Percentiles rank a stretch among this genome's conserved stretches.
Conservation (phyloP, 2,797 vertebrate genomes). For the Poecilia gillii region DNA sequence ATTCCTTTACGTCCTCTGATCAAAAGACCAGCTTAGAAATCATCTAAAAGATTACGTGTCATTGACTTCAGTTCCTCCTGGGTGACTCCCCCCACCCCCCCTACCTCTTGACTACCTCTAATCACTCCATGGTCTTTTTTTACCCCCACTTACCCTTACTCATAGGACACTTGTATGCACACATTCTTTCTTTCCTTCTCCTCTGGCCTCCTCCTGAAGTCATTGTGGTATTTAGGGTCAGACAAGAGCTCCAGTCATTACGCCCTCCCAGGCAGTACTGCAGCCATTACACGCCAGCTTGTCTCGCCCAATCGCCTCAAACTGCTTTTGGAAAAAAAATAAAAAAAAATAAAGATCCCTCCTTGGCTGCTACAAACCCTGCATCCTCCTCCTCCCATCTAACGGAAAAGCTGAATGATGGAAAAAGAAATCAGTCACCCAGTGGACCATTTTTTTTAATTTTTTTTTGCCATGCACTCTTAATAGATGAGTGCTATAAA, state of each 20-base stretch:
- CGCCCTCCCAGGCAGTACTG: conserved; percentile 73
- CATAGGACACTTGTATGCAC: conserved; percentile 17
- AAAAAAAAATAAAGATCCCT: conserved; percentile 83
- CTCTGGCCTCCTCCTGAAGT: conserved; percentile 76
- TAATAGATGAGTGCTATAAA: conserved; percentile 57
- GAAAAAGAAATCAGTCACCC: conserved; percentile 69
- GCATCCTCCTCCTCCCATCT: conserved; percentile 79
- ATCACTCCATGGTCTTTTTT: conserved; percentile 30
- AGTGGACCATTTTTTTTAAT: conserved; percentile 38
- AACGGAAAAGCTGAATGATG: conserved; percentile 85
- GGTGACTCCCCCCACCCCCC: neutral
- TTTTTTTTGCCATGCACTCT: conserved; percentile 26
- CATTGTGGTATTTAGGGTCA: conserved; percentile 87
- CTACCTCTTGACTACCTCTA: conserved; percentile 31
- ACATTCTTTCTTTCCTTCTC: conserved; percentile 46
- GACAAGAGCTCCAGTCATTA: conserved; percentile 87
- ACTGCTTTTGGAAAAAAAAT: conserved; percentile 73
- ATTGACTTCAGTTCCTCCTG: conserved; percentile 21
- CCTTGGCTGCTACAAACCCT: conserved; percentile 80
- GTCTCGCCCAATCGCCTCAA: conserved; percentile 78
- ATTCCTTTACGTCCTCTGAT: conserved; percentile 21
- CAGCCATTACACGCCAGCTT: conserved; percentile 72
- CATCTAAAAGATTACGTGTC: conserved; percentile 18
- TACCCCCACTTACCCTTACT: conserved; percentile 8
- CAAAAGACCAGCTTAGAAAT: neutral